These are phyloP conservation scores for Drosophila kambysellisi DNA, from an alignment of 2,888 invertebrate species.

Conservation along the genomic window DNA sequence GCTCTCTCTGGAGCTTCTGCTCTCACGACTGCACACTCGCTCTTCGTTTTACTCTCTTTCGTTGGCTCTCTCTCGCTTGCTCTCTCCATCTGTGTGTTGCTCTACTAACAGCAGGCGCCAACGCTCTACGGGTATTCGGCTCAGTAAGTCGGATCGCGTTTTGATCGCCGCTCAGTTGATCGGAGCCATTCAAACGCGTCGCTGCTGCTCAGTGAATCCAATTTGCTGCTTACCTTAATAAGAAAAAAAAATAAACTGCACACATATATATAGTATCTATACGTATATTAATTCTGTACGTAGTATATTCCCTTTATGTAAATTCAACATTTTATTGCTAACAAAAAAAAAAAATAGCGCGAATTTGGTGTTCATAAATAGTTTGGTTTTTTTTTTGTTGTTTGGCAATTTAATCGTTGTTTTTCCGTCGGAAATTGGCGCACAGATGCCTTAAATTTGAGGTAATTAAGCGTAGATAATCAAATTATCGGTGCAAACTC, in stretches of 20 bases:
- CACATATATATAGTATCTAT: slow-evolving; percentile 9
- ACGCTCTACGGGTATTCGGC: slow-evolving; percentile 35
- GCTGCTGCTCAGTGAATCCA: slow-evolving; percentile 60
- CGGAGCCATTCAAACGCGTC: slow-evolving; percentile 73
- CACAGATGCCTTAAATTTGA: slow-evolving; percentile 31
- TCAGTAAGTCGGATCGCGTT: slow-evolving; percentile 49
- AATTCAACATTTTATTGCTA: slow-evolving; percentile 20
- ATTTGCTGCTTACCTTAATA: slow-evolving; percentile 31
- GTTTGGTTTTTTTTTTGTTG: slow-evolving; percentile 1
- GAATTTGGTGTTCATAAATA: slow-evolving; percentile 20
- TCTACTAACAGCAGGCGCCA: slow-evolving; percentile 15
- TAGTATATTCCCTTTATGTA: slow-evolving; percentile 33
- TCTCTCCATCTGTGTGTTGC: background rate
- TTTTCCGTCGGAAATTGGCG: slow-evolving; percentile 19
- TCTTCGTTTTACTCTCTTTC: background rate
- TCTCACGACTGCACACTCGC: background rate
- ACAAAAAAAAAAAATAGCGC: background rate
- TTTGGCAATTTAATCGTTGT: slow-evolving; percentile 1
- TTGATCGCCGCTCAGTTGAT: slow-evolving; percentile 78
- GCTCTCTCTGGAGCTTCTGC: background rate
- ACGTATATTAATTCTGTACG: slow-evolving; percentile 5
- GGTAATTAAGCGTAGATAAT: slow-evolving; percentile 38
- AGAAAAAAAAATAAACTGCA: slow-evolving; percentile 2
- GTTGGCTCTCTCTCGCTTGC: slow-evolving; percentile 1
- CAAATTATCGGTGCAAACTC: slow-evolving; percentile 5